Conservation (phyloP, 2,113 vertebrate genomes). For the Corythoichthys haematopterus region DNA sequence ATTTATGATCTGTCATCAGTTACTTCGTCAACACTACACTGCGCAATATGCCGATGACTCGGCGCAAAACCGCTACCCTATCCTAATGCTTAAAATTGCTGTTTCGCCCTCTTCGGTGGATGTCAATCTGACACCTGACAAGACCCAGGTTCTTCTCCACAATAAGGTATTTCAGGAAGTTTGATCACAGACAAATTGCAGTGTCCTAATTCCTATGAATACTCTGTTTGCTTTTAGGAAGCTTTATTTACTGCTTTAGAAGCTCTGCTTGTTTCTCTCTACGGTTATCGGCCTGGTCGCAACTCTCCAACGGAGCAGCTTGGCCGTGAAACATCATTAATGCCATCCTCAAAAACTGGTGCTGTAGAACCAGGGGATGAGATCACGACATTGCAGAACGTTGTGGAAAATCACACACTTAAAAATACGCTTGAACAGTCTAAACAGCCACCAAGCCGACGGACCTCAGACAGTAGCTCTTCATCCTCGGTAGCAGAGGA, state of each 20-base stretch:
- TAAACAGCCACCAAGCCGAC: conserved; percentile 17
- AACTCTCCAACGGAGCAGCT: conserved; percentile 60
- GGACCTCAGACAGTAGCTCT: conserved; percentile 62
- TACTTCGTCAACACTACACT: conserved; percentile 81
- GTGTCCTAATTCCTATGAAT: not conserved
- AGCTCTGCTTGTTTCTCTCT: conserved; percentile 82
- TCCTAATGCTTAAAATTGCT: conserved; percentile 81
- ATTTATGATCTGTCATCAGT: conserved; percentile 62
- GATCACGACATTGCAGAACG: not conserved
- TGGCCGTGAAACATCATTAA: conserved; percentile 37
- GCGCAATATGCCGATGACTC: conserved; percentile 71
- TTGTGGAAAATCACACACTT: not conserved
- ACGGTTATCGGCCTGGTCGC: conserved; percentile 71
- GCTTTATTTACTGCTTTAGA: conserved; percentile 82
- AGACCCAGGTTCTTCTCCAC: conserved; percentile 88
- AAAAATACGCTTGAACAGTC: conserved; percentile 2
- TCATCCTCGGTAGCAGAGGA: conserved; percentile 66
- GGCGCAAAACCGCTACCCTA: conserved; percentile 75
- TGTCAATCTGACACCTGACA: conserved; percentile 92
- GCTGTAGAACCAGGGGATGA: not conserved
- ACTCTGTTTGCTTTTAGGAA: conserved; percentile 69
- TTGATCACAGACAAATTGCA: not conserved
- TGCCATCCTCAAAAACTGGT: not conserved
- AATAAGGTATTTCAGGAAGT: conserved; percentile 77
- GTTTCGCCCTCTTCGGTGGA: conserved; percentile 82